Base-by-base conservation (phyloP, 2,888 invertebrate species). In the Lysandra coridon region DNA sequence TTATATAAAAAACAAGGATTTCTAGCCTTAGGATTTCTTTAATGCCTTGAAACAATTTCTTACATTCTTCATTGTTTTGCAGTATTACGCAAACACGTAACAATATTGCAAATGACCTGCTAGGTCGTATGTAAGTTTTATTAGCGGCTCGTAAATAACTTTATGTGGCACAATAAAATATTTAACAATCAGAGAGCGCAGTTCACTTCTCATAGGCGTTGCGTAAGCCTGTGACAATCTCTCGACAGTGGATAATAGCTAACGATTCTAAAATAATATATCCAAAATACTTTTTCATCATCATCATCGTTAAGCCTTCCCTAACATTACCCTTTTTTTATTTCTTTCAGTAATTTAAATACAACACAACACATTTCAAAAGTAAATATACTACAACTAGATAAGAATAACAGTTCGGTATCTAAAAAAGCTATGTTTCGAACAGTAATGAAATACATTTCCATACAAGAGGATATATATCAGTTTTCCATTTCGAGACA, bases 91-190 rank as follows among this genome's bases (percentile, higher is more conserved):
- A 69, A 69, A 69, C 33, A 33, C 5, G 49, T 75, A 75, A 75
- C 49, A 75, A 75, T 75, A 75, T 75, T 75, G 49, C 75, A 75
- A 75, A 75, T 75, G 23, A 12, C 49, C 75, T 44, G 75, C 40
- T 69, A 69, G 33, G 33, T 69, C 23, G 69, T 30, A 69, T 78
- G 64, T 78, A 78, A 78, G 73, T 79, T 79, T 79, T 79, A 79
- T 79, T 44, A 74, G 60, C 78, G 44, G 23, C 73, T 49, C 75
- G 60, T 79, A 79, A 79, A 79, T 57, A 57, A 37, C 57, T 74
- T 79, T 75, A 74, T 44, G 73, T 78, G 69, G 44, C 53, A 74
- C 74, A 44, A 79, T 79, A 79, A 79, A 79, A 62, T 62, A 44
- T 57, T 79, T 75, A 62, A 79, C 79, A 74, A 79, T 74, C 73